Evolutionary conservation across 2,797 vertebrate species (phyloP), one percentile per base, ranked within the genome.

Genomic region (Tenualosa ilisha): DNA sequence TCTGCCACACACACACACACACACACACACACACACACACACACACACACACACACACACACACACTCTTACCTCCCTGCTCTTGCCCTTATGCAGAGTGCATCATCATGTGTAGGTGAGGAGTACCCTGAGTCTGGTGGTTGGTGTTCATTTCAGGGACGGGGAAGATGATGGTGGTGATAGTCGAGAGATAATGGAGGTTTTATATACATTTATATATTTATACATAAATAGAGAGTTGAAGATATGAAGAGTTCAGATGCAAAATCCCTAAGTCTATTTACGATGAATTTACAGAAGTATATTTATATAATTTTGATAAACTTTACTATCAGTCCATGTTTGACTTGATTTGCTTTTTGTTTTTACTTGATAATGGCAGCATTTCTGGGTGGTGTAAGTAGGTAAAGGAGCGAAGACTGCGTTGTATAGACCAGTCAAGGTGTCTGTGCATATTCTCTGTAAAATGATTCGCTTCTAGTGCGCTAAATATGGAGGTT

Each of bases 1-100:
- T 91, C 90, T 89, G 90, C 92, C 87, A 83, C 87, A 86, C 89
- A 88, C 91, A 20, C 51, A 24, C 82, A 54, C 65, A 89, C 85
- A 87, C 83, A 40, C 54, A 26, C 63, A 24, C 40, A 37, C 85
- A 85, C 53, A 86, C 37, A 31, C 49, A 56, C 49, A 51, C 83
- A 24, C 82, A 54, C 65, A 89, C 85, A 87, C 83, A 40, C 54
- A 26, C 63, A 24, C 40, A 37, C 85, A 85, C 53, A 86, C 37
- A 31, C 49, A 56, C 49, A 51, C 83, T 79, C 65, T 31, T 12
- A 2, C 43, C 82, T 22, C 49, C 31, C 26, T 31, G 31, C 31
- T 31, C 31, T 0, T 31, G 31, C 31, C 31, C 31, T 31, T 31
- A 31, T 13, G 61, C 20, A 2, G 56, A 20, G 17, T 37, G 43